Evolutionary conservation across 1,140 invertebrate species (phyloP).

Genomic region (Eurosta solidaginis): DNA sequence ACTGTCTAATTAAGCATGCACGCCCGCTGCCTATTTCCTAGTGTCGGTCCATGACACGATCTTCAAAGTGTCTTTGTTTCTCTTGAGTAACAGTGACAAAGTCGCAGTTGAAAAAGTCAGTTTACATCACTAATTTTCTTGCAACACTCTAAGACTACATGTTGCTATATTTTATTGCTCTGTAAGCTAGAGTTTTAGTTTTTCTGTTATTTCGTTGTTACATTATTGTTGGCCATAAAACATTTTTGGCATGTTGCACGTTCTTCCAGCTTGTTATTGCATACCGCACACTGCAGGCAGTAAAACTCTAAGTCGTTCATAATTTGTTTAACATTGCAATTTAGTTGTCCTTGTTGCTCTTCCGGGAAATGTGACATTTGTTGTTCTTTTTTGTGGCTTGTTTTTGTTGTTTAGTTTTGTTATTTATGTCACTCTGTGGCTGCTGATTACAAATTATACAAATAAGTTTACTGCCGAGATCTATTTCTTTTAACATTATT

Average conservation of each 20-base stretch:
- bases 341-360: too few relatives aligned
- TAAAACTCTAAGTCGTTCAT: constrained; percentile 5
- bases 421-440: not conserved
- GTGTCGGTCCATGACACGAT: too few relatives aligned
- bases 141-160: not conserved
- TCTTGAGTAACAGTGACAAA: too few relatives aligned
- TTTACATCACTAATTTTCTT: too few relatives aligned
- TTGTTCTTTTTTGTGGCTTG: not conserved
- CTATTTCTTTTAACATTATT: not conserved
- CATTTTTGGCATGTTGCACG: not conserved
- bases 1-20: too few relatives aligned
- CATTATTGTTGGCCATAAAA: not conserved
- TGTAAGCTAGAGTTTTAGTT: not conserved
- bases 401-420: not conserved
- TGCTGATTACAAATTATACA: not conserved
- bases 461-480: not conserved
- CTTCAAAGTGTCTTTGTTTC: too few relatives aligned
- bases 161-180: not conserved
- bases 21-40: too few relatives aligned
- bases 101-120: too few relatives aligned
- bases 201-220: not conserved
- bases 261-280: not conserved
- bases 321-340: not conserved
- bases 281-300: not conserved
- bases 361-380: too few relatives aligned